These are phyloP conservation scores for Troides aeacus DNA, from an alignment of 2,888 invertebrate species.

Conservation along the genomic window DNA sequence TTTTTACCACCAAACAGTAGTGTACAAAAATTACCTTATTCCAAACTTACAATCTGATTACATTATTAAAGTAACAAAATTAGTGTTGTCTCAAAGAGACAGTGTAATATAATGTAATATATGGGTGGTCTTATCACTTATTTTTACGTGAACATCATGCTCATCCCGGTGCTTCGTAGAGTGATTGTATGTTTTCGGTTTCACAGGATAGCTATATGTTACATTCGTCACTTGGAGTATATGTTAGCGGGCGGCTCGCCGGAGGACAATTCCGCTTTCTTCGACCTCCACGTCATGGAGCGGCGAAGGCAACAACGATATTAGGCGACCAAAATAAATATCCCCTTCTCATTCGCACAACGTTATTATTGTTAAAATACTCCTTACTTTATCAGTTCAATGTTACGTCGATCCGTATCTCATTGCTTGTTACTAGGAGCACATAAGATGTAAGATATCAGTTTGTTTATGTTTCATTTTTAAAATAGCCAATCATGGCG, in stretches of 20 bases:
- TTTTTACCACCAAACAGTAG: too few species aligned
- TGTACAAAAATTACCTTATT: too few species aligned
- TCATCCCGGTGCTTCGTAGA: not conserved
- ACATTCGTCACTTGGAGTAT: constrained; percentile 86
- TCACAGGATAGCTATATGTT: constrained; percentile 85
- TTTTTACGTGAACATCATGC: not conserved
- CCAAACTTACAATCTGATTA: too few species aligned
- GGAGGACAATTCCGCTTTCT: constrained; percentile 60
- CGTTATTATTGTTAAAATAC: too few species aligned
- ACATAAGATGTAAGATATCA: not conserved
- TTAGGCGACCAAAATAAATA: constrained; percentile 28
- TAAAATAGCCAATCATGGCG: too few species aligned
- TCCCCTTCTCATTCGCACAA: too few species aligned
- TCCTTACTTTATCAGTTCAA: too few species aligned
- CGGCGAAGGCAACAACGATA: constrained; percentile 53
- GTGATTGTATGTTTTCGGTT: not conserved
- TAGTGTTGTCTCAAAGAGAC: too few species aligned
- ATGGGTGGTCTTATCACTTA: constrained; percentile 17
- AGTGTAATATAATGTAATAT: too few species aligned
- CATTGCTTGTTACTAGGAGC: constrained; percentile 4
- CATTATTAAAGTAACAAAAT: too few species aligned
- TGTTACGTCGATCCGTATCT: too few species aligned
- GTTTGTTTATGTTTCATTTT: not conserved
- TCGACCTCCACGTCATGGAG: constrained; percentile 59
- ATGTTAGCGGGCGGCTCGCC: constrained; percentile 70